phyloP scores from a whole-genome alignment of 2,797 vertebrate species.

The Paedocypris micromegethes region DNA sequence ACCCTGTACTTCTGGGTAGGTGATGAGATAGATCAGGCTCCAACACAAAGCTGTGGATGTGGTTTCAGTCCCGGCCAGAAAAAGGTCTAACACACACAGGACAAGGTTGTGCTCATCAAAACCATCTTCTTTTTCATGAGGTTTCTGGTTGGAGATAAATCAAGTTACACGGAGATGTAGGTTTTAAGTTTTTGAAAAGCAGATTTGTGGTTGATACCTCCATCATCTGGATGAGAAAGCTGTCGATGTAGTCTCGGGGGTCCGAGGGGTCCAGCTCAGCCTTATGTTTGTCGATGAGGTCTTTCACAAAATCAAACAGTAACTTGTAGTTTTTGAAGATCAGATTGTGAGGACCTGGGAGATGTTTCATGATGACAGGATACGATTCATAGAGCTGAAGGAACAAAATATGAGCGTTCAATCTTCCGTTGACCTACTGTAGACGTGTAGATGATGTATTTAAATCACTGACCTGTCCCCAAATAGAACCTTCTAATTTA shows the following conservation, averaged over 20 bases:
- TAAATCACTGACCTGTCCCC: conserved; percentile 56
- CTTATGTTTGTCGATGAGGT: conserved; percentile 63
- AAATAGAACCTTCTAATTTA: conserved; percentile 66
- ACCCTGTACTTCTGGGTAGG: conserved; percentile 78
- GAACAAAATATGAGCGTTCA: background rate
- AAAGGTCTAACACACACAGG: conserved; percentile 71
- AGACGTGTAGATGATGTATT: no score
- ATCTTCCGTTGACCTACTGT: no score
- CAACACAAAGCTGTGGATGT: conserved; percentile 78
- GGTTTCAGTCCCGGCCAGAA: conserved; percentile 82
- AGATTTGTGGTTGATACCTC: conserved; percentile 53
- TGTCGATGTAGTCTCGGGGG: conserved; percentile 70
- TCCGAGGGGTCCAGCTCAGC: conserved; percentile 63
- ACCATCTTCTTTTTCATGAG: conserved; percentile 36
- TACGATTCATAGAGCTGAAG: conserved; percentile 64
- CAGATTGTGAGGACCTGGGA: conserved; percentile 67
- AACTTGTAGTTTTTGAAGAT: conserved; percentile 59
- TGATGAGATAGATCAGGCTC: conserved; percentile 76
- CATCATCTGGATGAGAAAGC: conserved; percentile 71
- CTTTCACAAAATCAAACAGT: conserved; percentile 62
- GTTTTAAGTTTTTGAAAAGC: no score
- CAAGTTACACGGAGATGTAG: background rate
- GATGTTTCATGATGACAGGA: conserved; percentile 60
- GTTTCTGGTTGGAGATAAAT: conserved; percentile 30
- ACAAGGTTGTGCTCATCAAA: conserved; percentile 72